A percentile compares a stretch with the other conserved stretches of the same genome.
Conservation (phyloP, 2,113 vertebrate genomes). For the Oryzias melastigma region DNA sequence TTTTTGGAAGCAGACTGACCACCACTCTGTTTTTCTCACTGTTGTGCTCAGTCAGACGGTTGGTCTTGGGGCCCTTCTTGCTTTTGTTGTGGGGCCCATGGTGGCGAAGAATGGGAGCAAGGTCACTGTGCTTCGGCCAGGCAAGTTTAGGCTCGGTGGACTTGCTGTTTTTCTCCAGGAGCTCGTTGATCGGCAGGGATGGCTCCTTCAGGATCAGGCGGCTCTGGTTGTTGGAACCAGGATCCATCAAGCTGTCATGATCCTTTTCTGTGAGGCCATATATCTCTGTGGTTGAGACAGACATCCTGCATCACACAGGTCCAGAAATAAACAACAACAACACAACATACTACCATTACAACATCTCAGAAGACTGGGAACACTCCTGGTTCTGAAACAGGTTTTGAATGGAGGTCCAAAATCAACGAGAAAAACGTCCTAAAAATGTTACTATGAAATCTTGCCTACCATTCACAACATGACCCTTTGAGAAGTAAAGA, state of each 20-base stretch:
- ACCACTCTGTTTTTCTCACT: constrained; percentile 70
- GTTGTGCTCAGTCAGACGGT: constrained; percentile 74
- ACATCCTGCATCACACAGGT: neutral
- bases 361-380: no score
- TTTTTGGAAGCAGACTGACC: constrained; percentile 57
- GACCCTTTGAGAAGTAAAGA: constrained; percentile 65
- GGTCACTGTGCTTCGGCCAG: constrained; percentile 76
- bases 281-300: constrained; percentile 56
- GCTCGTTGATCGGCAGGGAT: constrained; percentile 71
- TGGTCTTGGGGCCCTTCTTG: constrained; percentile 72
- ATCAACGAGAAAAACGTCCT: neutral
- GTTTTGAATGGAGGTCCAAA: no score
- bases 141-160: constrained; percentile 65
- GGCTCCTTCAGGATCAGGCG: constrained; percentile 63
- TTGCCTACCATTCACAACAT: constrained; percentile 71
- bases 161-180: constrained; percentile 71
- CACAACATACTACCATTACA: no score
- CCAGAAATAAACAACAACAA: neutral
- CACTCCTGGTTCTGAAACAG: no score
- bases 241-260: constrained; percentile 52
- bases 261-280: constrained; percentile 68
- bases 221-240: constrained; percentile 66
- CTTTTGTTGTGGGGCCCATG: constrained; percentile 69
- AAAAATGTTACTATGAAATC: neutral
- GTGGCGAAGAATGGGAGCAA: constrained; percentile 60